Evolutionary conservation across 2,888 invertebrate species (phyloP).

Genomic region (Lepidonotus clava): DNA sequence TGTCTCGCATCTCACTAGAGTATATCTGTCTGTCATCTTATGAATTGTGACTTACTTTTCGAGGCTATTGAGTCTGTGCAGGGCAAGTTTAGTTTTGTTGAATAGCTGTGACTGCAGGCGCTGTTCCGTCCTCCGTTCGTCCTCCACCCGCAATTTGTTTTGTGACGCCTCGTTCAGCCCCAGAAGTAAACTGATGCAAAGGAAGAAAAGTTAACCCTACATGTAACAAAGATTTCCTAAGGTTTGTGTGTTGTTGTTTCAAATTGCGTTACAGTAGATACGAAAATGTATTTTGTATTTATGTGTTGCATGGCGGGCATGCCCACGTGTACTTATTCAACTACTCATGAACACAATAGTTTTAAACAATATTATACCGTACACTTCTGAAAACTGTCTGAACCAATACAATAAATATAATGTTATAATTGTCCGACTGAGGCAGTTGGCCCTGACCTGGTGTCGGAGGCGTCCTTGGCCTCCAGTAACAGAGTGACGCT

Average conservation of each 20-base stretch:
- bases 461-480: slow-evolving; percentile 69
- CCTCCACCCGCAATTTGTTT: slow-evolving; percentile 65
- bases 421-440: neutral
- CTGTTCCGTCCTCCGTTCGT: slow-evolving; percentile 67
- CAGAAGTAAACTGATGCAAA: slow-evolving; percentile 67
- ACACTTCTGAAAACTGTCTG: neutral
- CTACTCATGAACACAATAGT: too few relatives aligned
- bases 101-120: slow-evolving; percentile 64
- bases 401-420: neutral
- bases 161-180: slow-evolving; percentile 67
- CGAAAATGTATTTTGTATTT: too few relatives aligned
- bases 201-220: neutral
- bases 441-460: slow-evolving; percentile 65
- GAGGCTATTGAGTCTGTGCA: slow-evolving; percentile 66
- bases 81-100: slow-evolving; percentile 68
- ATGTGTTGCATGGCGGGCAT: too few relatives aligned
- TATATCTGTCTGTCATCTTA: too few relatives aligned
- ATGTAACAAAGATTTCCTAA: neutral
- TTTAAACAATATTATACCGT: too few relatives aligned
- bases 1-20: too few relatives aligned
- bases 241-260: too few relatives aligned
- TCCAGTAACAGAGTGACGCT: slow-evolving; percentile 68
- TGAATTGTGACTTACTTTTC: slow-evolving; percentile 72
- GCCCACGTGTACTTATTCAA: too few relatives aligned
- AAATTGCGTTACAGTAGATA: too few relatives aligned